Evolutionary conservation across 2,888 invertebrate species (phyloP), one percentile per base, ranked within the genome.

Genomic region (Schrankia costaestrigalis): DNA sequence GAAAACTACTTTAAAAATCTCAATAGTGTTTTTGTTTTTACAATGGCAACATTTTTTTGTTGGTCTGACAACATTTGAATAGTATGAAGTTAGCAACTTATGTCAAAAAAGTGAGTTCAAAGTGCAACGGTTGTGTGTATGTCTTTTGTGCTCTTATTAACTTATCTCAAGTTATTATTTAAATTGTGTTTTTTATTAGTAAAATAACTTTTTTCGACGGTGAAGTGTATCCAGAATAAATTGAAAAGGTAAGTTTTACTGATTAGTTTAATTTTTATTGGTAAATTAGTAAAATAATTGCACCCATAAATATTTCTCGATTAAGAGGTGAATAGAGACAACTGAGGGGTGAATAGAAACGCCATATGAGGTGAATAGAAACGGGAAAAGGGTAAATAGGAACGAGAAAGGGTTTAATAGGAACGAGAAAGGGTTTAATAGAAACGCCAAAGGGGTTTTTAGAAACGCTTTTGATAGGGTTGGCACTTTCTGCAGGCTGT

Each of bases 391-490:
- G 35, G 31, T 31, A 24, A 31, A 37, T 31, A 26, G 22, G n/a
- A n/a, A n/a, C n/a, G n/a, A n/a, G n/a, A n/a, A n/a, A n/a, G n/a
- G n/a, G n/a, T n/a, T n/a, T n/a, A n/a, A n/a, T n/a, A n/a, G n/a
- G n/a, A n/a, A n/a, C n/a, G n/a, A n/a, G n/a, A n/a, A n/a, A n/a
- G n/a, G 27, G 37, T 18, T 38, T 34, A 42, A 36, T 41, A 41
- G 35, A 29, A 27, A 35, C 35, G 40, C 35, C 3, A 31, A 25
- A 32, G 35, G 37, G 41, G 33, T 37, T 32, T 37, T 37, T 41
- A 38, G 31, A 32, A 31, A 38, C 34, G 31, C 21, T 38, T 35
- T 33, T 31, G 25, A 34, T 38, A 38, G 38, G 42, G 42, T 35
- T 42, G 42, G 27, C 34, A 34, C 34, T 39, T 33, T 39, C 30